These are phyloP conservation scores for Dryadula phaetusa DNA, from an alignment of 2,888 invertebrate genomes.

Conservation along the genomic window DNA sequence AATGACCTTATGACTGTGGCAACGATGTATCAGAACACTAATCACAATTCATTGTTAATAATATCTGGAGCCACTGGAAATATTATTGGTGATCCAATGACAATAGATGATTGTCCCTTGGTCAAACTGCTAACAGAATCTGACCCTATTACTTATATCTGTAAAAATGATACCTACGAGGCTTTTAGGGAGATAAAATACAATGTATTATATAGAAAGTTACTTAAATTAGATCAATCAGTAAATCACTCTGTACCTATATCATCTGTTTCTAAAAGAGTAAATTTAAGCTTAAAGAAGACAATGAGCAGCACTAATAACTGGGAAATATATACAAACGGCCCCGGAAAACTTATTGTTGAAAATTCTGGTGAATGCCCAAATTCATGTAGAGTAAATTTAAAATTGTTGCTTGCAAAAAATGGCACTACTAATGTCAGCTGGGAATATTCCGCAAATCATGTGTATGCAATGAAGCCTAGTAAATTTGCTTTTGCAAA, in stretches of 20 bases:
- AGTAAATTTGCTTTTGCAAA: slow-evolving; percentile 87
- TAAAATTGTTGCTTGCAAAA: slow-evolving; percentile 83
- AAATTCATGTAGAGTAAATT: slow-evolving; percentile 85
- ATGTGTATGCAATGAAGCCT: slow-evolving; percentile 89
- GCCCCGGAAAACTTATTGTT: slow-evolving; percentile 86
- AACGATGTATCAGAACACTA: slow-evolving; percentile 76
- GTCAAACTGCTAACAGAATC: slow-evolving; percentile 84
- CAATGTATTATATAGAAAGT: slow-evolving; percentile 63
- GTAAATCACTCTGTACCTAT: slow-evolving; percentile 59
- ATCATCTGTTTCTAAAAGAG: slow-evolving; percentile 73
- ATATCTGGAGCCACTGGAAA: slow-evolving; percentile 89
- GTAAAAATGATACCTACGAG: slow-evolving; percentile 84
- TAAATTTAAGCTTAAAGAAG: slow-evolving; percentile 82
- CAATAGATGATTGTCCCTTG: slow-evolving; percentile 84
- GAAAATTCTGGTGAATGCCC: slow-evolving; percentile 90
- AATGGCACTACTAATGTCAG: slow-evolving; percentile 81
- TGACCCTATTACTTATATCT: slow-evolving; percentile 82
- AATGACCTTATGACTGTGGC: slow-evolving; percentile 87
- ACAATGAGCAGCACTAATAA: slow-evolving; percentile 83
- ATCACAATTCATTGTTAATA: slow-evolving; percentile 86
- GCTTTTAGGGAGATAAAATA: slow-evolving; percentile 75
- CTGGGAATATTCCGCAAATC: slow-evolving; percentile 86
- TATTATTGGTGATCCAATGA: slow-evolving; percentile 86
- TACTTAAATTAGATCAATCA: slow-evolving; percentile 64
- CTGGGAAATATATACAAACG: slow-evolving; percentile 84